A percentile compares a stretch with the other conserved stretches of the same genome.
phyloP scores from a whole-genome alignment of 2,113 vertebrate genomes.

The Gadus chalcogrammus region DNA sequence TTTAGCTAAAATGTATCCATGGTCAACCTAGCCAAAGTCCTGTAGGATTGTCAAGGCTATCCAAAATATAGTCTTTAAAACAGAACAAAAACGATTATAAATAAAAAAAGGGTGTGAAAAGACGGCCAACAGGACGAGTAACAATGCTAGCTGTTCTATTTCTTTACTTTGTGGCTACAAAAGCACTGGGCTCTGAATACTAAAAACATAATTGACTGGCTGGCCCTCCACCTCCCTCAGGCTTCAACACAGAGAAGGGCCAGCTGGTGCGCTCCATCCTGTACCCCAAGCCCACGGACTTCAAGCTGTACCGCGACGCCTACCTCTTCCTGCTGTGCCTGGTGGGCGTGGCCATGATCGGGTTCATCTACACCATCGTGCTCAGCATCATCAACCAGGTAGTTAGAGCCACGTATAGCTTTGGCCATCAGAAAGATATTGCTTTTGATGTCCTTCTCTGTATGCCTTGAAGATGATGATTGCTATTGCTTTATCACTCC shows the following conservation, averaged over 20 bases:
- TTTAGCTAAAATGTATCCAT: too few species aligned
- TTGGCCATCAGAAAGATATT: not conserved
- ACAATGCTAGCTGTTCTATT: too few species aligned
- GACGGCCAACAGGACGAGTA: too few species aligned
- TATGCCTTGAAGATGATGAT: not conserved
- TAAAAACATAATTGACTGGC: too few species aligned
- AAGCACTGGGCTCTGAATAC: too few species aligned
- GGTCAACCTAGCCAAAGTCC: too few species aligned
- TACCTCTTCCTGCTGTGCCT: constrained; percentile 91
- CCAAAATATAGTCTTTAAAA: too few species aligned
- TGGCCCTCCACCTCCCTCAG: constrained; percentile 57
- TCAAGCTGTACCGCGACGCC: constrained; percentile 94
- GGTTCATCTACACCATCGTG: constrained; percentile 88
- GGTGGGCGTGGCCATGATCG: constrained; percentile 85
- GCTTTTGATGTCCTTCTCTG: not conserved
- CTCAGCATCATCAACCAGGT: constrained; percentile 87
- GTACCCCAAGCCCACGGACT: constrained; percentile 95
- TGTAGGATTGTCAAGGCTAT: too few species aligned
- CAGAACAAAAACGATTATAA: too few species aligned
- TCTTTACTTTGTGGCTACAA: too few species aligned
- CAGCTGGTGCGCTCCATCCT: constrained; percentile 93
- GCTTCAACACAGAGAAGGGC: constrained; percentile 93
- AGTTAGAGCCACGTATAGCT: not conserved
- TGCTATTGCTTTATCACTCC: too few species aligned
- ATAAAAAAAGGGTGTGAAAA: too few species aligned